Conservation (phyloP, 2,113 vertebrate species). For the Actenoides hombroni region DNA sequence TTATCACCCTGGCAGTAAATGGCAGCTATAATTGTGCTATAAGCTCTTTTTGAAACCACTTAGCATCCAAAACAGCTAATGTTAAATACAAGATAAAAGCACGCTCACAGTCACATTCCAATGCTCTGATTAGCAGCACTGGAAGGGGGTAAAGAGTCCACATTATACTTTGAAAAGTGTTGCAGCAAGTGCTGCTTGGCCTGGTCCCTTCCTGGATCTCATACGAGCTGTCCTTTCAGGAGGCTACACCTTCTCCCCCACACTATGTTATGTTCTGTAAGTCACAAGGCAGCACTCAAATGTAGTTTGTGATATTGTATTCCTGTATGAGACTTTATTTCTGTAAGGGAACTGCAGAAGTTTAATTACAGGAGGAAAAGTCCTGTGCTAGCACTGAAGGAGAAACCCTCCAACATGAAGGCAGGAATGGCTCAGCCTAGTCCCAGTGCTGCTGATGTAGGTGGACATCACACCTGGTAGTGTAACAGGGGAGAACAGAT, state of each 20-base stretch:
- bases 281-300: neutral
- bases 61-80: neutral
- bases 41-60: conserved; percentile 5
- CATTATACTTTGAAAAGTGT: neutral
- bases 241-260: neutral
- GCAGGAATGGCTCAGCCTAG: neutral
- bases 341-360: neutral
- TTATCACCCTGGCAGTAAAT: neutral
- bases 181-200: neutral
- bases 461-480: too few species aligned
- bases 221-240: neutral
- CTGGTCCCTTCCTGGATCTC: neutral
- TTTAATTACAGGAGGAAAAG: neutral
- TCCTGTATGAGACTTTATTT: neutral
- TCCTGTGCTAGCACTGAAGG: neutral
- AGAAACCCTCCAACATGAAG: neutral
- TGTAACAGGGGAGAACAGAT: accelerated
- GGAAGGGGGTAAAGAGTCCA: neutral
- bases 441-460: neutral
- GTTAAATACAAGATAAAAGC: neutral
- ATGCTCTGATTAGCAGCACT: neutral
- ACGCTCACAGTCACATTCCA: neutral
- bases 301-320: neutral
- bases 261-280: neutral
- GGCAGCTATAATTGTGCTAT: neutral